A percentile compares a stretch with the other conserved stretches of the same genome.
Evolutionary conservation across 2,797 vertebrate species (phyloP).

Genomic region (Euphonia xanthogaster): DNA sequence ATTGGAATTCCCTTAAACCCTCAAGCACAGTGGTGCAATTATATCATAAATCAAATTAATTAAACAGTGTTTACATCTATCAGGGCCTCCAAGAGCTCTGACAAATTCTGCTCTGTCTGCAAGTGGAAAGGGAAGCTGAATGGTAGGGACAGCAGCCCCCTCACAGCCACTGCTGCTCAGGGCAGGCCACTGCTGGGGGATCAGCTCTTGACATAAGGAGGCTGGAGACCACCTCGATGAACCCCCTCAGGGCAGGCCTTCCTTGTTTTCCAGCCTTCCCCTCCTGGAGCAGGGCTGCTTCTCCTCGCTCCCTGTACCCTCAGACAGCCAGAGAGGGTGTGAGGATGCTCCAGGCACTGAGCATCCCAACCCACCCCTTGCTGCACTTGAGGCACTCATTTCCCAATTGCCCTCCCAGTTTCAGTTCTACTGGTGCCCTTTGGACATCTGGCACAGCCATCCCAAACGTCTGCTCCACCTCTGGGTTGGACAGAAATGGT

Average conservation of each 20-base stretch:
- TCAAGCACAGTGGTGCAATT: conserved; percentile 25
- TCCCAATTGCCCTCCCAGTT: background rate
- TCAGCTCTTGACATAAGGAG: background rate
- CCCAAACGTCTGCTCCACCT: background rate
- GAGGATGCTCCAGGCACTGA: background rate
- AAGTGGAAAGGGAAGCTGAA: background rate
- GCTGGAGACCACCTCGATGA: background rate
- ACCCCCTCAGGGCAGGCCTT: background rate
- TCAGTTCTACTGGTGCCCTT: background rate
- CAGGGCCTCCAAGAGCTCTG: background rate
- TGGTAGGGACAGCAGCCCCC: background rate
- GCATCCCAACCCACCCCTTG: background rate
- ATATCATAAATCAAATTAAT: conserved; percentile 50
- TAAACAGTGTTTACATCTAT: conserved; percentile 17
- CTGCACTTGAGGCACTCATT: background rate
- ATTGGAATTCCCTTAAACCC: conserved; percentile 2
- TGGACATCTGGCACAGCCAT: background rate
- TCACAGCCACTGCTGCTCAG: background rate
- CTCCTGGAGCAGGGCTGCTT: background rate
- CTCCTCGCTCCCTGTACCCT: background rate
- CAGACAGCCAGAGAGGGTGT: rapidly evolving
- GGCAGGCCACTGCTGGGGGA: rapidly evolving
- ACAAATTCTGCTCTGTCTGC: background rate
- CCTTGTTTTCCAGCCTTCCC: background rate
- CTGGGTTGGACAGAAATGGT: background rate